phyloP scores from a whole-genome alignment of 2,797 vertebrate genomes.

The Austrolebias charrua region DNA sequence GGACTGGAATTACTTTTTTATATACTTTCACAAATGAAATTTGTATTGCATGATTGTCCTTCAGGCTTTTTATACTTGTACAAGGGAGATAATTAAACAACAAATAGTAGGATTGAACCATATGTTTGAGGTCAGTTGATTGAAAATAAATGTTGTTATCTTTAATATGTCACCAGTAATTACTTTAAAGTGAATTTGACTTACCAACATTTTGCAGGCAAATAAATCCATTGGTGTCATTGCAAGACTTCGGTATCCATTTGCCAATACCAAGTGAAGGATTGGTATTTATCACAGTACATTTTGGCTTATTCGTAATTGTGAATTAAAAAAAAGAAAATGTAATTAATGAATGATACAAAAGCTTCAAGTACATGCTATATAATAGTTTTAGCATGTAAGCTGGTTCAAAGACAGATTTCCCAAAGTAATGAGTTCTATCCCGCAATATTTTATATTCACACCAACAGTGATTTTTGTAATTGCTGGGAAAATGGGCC shows the following conservation, averaged over 20 bases:
- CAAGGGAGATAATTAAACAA: not conserved
- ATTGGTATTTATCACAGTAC: constrained; percentile 35
- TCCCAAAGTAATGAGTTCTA: no score
- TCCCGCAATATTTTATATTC: no score
- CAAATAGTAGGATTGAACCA: not conserved
- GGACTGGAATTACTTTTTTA: not conserved
- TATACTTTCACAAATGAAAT: not conserved
- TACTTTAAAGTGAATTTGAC: not conserved
- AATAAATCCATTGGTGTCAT: constrained; percentile 54
- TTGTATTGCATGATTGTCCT: no score
- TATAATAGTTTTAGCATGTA: no score
- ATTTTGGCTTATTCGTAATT: not conserved
- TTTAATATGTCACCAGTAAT: not conserved
- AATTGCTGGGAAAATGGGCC: no score
- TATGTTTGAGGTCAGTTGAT: not conserved
- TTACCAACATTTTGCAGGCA: constrained; percentile 59
- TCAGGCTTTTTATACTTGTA: not conserved
- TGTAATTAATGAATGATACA: not conserved
- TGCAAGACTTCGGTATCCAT: constrained; percentile 55
- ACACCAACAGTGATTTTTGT: no score
- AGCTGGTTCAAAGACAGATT: no score
- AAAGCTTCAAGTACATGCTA: not conserved
- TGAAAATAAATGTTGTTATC: not conserved
- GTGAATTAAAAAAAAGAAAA: not conserved
- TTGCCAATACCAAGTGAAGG: constrained; percentile 8